Evolutionary conservation across 2,888 invertebrate genomes (phyloP).

Genomic region (Mystacides longicornis): DNA sequence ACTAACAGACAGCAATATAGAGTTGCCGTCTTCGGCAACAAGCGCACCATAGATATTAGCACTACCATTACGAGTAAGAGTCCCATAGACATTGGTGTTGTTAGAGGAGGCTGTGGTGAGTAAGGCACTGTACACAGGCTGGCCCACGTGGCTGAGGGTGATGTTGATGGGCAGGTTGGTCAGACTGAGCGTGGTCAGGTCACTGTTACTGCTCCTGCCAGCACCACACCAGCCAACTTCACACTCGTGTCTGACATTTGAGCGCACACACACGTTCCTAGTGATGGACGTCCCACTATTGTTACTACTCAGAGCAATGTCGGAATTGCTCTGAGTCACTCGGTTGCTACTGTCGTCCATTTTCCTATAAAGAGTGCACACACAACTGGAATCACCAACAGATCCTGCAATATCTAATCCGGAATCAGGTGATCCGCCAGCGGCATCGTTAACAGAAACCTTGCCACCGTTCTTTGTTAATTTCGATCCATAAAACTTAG

Average conservation of each 20-base stretch:
- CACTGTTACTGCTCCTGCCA: neutral
- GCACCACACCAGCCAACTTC: neutral
- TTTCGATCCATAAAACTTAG: slow-evolving; percentile 16
- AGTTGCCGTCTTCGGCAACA: slow-evolving; percentile 9
- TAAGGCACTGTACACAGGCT: slow-evolving; percentile 7
- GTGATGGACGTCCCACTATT: neutral
- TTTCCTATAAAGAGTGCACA: slow-evolving; percentile 22
- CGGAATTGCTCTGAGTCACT: neutral
- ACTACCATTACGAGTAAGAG: slow-evolving; percentile 6
- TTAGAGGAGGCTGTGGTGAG: slow-evolving; percentile 5
- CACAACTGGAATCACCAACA: slow-evolving; percentile 14
- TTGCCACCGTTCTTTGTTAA: slow-evolving; percentile 12
- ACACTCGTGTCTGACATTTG: neutral
- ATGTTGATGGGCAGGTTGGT: slow-evolving; percentile 21
- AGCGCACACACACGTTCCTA: neutral
- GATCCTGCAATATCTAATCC: slow-evolving; percentile 12
- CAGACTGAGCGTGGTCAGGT: slow-evolving; percentile 7
- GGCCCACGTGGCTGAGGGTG: slow-evolving; percentile 16
- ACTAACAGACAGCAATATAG: slow-evolving; percentile 17
- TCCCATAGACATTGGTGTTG: slow-evolving; percentile 9
- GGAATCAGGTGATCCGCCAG: slow-evolving; percentile 6
- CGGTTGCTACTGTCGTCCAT: slow-evolving; percentile 14
- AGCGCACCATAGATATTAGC: slow-evolving; percentile 8
- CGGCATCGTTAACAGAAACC: slow-evolving; percentile 8
- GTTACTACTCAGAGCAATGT: neutral